Base-by-base conservation (phyloP, 1,140 invertebrate genomes). In the Diploscapter pachys region DNA sequence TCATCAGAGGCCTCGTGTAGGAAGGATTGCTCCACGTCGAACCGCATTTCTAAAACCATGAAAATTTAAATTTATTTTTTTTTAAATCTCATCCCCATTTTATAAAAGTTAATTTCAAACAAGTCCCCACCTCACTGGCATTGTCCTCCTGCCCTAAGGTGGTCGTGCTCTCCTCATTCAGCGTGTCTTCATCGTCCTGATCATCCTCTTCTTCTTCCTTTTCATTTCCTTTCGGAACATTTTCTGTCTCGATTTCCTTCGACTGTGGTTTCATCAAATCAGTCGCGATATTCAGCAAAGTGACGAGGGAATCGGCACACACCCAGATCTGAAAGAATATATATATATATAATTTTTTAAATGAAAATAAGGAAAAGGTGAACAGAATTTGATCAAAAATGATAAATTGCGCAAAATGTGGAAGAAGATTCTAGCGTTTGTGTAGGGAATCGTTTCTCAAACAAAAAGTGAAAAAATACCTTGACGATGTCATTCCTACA, bases 261-360 rank as follows among this genome's bases (percentile, higher is more conserved):
- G 4, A 11, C 61, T 51, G 9, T 59, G 67, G 48, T 72, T 69
- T 9, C 59, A 54, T 55, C 63, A 56, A 5, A 70, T 78, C 76
- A 31, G 65, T 65, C 3, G 64, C 61, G 8, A 67, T 71, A 11
- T 78, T 75, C 31, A 78, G 66, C 9, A 78, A 63, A 50, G 73
- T 70, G 11, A 76, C 76, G 9, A 78, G 76, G 6, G 76, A 78
- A 68, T 78, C 76, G 2, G 72, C 72, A 61, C 76, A 78, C 2
- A 63, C 59, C 76, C 76, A 78, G 6, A 73, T 61, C n/a, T 70
- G 63, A 5, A 72, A 72, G 13, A 9, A 2, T 9, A 64, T 9
- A 11, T 70, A 2, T 9, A 64, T 9, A 11, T 70, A 13, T 64
- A 9, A 13, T 63, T 9, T 13, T 70, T 70, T 2, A 57, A 63